phyloP scores from a whole-genome alignment of 2,113 vertebrate genomes.

The Pteruthius melanotis region DNA sequence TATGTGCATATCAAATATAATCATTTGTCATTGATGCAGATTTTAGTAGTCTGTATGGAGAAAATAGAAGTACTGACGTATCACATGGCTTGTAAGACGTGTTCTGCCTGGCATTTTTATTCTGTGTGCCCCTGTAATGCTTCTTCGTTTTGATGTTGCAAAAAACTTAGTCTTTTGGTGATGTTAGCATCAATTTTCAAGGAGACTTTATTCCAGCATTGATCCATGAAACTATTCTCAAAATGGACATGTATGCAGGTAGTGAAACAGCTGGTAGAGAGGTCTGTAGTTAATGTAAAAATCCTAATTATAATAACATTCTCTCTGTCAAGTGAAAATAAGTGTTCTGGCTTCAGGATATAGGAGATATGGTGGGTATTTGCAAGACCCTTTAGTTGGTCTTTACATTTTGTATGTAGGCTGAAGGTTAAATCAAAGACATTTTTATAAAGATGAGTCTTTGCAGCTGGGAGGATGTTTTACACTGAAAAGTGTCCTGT shows the following conservation, averaged over 20 bases:
- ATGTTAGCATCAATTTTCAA: background rate
- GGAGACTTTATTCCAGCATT: background rate
- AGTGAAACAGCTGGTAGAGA: background rate
- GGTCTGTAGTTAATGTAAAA: background rate
- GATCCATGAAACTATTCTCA: background rate
- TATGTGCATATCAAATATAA: background rate
- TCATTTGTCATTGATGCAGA: background rate
- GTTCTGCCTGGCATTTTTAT: background rate
- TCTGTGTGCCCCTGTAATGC: background rate
- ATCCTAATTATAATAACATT: background rate
- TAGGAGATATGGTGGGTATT: background rate
- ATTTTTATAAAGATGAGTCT: background rate
- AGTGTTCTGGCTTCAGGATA: background rate
- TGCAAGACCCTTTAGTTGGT: background rate
- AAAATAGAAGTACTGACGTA: background rate
- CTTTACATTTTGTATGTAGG: background rate
- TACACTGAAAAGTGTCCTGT: background rate
- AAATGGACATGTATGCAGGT: background rate
- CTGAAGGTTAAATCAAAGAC: background rate
- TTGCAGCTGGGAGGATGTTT: background rate
- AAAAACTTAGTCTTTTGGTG: background rate
- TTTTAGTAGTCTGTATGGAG: background rate
- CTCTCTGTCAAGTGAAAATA: constrained; percentile 8
- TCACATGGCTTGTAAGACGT: background rate
- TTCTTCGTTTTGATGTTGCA: background rate